These are phyloP conservation scores for Passerculus sandwichensis DNA, from an alignment of 2,797 vertebrate species.

Conservation along the genomic window DNA sequence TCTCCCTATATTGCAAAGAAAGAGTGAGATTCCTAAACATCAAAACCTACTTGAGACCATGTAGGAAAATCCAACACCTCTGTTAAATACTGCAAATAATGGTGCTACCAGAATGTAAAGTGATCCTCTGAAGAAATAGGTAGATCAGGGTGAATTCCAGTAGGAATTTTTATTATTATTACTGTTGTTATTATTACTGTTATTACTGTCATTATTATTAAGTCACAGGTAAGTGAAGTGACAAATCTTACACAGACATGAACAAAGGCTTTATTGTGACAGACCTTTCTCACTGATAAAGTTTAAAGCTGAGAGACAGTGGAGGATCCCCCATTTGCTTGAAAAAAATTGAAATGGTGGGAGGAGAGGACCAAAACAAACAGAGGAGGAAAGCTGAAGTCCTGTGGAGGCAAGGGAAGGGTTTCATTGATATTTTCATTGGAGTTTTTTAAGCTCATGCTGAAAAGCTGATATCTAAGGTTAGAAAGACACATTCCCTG, in stretches of 20 bases:
- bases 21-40: not conserved
- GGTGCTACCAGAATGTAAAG: not conserved
- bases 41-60: not conserved
- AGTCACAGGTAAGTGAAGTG: not conserved
- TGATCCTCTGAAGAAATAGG: not conserved
- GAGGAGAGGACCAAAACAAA: not conserved
- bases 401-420: not conserved
- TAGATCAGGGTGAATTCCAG: not conserved
- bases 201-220: not conserved
- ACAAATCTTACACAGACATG: not conserved
- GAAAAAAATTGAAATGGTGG: not conserved
- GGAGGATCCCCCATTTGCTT: not conserved
- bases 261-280: not conserved
- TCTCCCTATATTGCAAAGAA: not conserved
- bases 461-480: not conserved
- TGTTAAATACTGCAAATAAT: not conserved
- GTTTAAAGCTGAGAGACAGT: not conserved
- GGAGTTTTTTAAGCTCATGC: not conserved
- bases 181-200: not conserved
- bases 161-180: not conserved
- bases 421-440: not conserved
- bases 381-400: not conserved
- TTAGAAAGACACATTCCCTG: not conserved
- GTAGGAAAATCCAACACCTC: not conserved
- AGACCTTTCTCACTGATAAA: not conserved